Percentiles rank a stretch among this genome's conserved stretches.
phyloP scores from a whole-genome alignment of 1,140 invertebrate genomes.

The Drosophila tani region DNA sequence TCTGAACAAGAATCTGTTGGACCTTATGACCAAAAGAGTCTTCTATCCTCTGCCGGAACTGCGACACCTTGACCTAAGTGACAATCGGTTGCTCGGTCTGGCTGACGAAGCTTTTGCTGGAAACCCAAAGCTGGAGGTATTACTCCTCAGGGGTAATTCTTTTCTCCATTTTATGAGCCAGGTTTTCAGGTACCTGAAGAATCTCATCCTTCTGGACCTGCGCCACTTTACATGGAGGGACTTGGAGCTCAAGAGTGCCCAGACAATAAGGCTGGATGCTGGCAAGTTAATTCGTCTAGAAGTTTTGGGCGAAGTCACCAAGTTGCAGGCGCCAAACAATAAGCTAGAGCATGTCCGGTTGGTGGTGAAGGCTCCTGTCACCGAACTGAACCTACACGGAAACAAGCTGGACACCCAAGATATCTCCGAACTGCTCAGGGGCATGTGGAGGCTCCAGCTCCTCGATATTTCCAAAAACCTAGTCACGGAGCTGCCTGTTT shows the following conservation, averaged over 20 bases:
- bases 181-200: too few species aligned
- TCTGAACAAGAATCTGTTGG: too few species aligned
- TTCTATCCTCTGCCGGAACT: too few species aligned
- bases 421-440: neutral
- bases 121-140: too few species aligned
- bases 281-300: neutral
- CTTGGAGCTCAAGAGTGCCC: neutral
- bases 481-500: neutral
- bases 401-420: neutral
- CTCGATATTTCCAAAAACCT: neutral
- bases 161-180: too few species aligned
- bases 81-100: too few species aligned
- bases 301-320: neutral
- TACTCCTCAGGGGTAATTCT: too few species aligned
- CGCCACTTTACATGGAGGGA: neutral
- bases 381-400: neutral
- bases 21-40: too few species aligned
- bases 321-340: neutral
- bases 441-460: neutral
- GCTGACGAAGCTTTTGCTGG: too few species aligned
- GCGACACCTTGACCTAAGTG: too few species aligned
- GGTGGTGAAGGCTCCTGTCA: neutral
- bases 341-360: neutral
- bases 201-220: neutral
- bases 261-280: neutral